Conservation (phyloP, 1,140 invertebrate species). For the Lethrus apterus region DNA sequence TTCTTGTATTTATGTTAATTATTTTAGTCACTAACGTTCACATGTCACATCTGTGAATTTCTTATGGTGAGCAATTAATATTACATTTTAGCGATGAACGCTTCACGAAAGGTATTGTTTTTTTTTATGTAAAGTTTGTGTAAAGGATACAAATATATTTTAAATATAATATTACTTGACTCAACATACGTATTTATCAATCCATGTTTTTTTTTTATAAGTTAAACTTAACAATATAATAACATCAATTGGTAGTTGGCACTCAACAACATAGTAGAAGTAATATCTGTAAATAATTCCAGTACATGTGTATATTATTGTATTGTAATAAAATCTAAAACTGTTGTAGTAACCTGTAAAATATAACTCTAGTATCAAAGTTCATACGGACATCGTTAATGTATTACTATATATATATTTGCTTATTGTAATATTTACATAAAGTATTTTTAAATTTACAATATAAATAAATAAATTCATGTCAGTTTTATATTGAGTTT, state of each 20-base stretch:
- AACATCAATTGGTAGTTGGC: slow-evolving; percentile 35
- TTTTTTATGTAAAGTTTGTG: background rate
- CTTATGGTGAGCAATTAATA: background rate
- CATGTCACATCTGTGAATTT: too few species aligned
- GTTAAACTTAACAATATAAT: slow-evolving; percentile 29
- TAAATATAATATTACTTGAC: background rate
- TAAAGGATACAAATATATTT: background rate
- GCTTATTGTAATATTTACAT: background rate
- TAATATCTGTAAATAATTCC: slow-evolving; percentile 32
- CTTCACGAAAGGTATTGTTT: background rate
- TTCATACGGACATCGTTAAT: background rate
- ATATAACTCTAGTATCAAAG: slow-evolving; percentile 2
- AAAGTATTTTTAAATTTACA: background rate
- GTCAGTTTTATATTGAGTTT: background rate
- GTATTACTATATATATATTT: background rate
- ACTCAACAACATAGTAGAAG: slow-evolving; percentile 31
- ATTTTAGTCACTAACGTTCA: too few species aligned
- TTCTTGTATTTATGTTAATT: too few species aligned
- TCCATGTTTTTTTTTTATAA: too few species aligned
- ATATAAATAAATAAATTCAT: background rate
- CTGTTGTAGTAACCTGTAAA: slow-evolving; percentile 8
- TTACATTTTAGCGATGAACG: background rate
- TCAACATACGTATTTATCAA: too few species aligned
- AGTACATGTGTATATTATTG: slow-evolving; percentile 1
- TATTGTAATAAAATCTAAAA: slow-evolving; percentile 9